phyloP scores from a whole-genome alignment of 2,797 vertebrate species.

The Denticeps clupeoides region DNA sequence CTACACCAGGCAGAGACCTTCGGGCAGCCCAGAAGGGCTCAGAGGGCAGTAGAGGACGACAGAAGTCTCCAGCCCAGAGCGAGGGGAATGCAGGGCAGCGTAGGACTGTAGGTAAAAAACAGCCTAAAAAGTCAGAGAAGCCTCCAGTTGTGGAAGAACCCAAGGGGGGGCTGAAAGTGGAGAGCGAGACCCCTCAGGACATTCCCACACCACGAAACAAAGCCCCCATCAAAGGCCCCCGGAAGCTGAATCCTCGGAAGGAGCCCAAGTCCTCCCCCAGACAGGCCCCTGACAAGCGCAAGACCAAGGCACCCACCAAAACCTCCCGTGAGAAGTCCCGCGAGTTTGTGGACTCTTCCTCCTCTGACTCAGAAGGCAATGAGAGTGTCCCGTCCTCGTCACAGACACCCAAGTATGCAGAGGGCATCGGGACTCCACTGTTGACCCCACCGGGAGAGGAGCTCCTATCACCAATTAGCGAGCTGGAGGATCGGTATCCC shows the following conservation, averaged over 20 bases:
- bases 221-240: constrained; percentile 87
- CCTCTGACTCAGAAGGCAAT: constrained; percentile 95
- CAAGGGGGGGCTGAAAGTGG: constrained; percentile 85
- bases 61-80: constrained; percentile 92
- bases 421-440: constrained; percentile 84
- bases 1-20: constrained; percentile 75
- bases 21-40: constrained; percentile 79
- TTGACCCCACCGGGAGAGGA: constrained; percentile 95
- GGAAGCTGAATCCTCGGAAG: constrained; percentile 91
- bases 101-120: constrained; percentile 84
- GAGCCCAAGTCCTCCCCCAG: constrained; percentile 88
- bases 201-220: constrained; percentile 76
- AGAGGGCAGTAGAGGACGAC: constrained; percentile 75
- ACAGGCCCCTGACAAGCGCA: constrained; percentile 69
- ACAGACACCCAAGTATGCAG: constrained; percentile 90
- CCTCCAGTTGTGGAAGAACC: constrained; percentile 78
- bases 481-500: constrained; percentile 83
- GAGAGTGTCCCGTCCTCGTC: constrained; percentile 92
- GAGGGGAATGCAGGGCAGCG: constrained; percentile 67
- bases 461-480: constrained; percentile 89
- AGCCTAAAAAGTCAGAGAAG: constrained; percentile 93
- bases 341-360: constrained; percentile 90
- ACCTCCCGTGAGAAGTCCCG: constrained; percentile 83
- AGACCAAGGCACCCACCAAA: constrained; percentile 78
- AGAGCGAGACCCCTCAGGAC: constrained; percentile 85